Base-by-base conservation (phyloP, 53 echinoderm and acorn worm genomes). In the Echinometra lucunter region DNA sequence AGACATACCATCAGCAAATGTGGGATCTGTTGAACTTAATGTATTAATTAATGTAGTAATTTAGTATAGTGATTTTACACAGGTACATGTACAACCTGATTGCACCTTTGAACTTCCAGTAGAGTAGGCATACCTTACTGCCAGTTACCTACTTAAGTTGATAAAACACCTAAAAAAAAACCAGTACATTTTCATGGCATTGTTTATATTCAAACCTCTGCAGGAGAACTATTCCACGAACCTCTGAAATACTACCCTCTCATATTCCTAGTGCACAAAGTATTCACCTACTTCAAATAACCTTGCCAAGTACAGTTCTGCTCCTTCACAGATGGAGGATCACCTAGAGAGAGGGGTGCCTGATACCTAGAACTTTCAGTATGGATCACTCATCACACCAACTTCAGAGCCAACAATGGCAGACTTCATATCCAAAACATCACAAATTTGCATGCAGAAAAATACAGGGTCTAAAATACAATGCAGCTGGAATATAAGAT, bases 221-320 rank as follows among this genome's bases (percentile, higher is more conserved):
- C 49, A 49, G 85, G 28, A 85, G 85, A 81, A 37, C 81, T 47
- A n/a, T 85, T 85, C n/a, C 49, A 49, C 47, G n/a, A n/a, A 81
- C 81, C 81, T 81, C 1, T 32, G 69, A 69, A 69, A 69, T 15
- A 69, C 34, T 69, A 69, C 69, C 69, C 69, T 69, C 69, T 69
- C 69, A 69, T 69, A 30, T 69, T 69, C 78, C 10, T 21, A 78
- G 18, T 19, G 42, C 40, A 78, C 38, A 1, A 19, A 16, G 37
- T 40, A 40, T 42, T 78, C 42, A 78, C 78, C 78, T 78, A 40
- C 78, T 42, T 78, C 21, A 2, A 21, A 38, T 18, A 78, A 38
- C 37, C 30, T 15, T 1, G 34, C 11, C 78, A 78, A 19, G 78
- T 78, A 18, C 17, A 19, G 38, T 19, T 78, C 40, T 17, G 21